These are phyloP conservation scores for Drosophila arizonae DNA, from an alignment of 1,140 invertebrate genomes.

Conservation along the genomic window DNA sequence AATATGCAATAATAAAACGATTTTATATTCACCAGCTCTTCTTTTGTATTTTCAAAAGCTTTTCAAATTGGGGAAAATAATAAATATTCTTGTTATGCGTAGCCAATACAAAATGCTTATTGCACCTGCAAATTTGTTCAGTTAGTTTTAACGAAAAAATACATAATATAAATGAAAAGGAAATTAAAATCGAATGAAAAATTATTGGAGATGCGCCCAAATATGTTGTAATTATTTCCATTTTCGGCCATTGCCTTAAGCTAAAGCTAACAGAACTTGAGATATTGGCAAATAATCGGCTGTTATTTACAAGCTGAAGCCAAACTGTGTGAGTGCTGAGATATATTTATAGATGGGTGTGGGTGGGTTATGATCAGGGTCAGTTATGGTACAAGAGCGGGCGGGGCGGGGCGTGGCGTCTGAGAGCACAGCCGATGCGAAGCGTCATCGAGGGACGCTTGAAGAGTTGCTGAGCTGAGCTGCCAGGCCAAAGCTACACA, in stretches of 20 bases:
- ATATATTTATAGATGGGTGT: conserved; percentile 59
- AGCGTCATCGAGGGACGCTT: conserved; percentile 39
- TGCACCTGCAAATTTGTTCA: conserved; percentile 22
- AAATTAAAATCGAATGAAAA: conserved; percentile 79
- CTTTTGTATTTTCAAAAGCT: too few relatives aligned
- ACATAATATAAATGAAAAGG: conserved; percentile 67
- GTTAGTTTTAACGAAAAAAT: conserved; percentile 57
- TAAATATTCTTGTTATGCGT: neutral
- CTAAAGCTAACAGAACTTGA: conserved; percentile 60
- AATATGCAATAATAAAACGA: neutral
- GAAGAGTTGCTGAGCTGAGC: conserved; percentile 36
- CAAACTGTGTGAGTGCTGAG: conserved; percentile 26
- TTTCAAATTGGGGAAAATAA: too few relatives aligned
- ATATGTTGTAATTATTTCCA: conserved; percentile 83
- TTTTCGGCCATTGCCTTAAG: conserved; percentile 62
- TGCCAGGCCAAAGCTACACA: conserved; percentile 28
- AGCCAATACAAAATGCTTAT: conserved; percentile 25
- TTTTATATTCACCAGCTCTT: too few relatives aligned
- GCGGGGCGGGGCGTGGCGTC: conserved; percentile 9
- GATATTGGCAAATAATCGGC: conserved; percentile 64
- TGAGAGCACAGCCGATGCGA: conserved; percentile 22
- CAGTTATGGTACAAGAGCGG: conserved; percentile 48
- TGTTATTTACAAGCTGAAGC: conserved; percentile 72
- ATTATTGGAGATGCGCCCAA: conserved; percentile 82
- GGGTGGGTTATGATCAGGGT: conserved; percentile 15